Evolutionary conservation across 2,113 vertebrate genomes (phyloP).

Genomic region (Gopherus evgoodei): DNA sequence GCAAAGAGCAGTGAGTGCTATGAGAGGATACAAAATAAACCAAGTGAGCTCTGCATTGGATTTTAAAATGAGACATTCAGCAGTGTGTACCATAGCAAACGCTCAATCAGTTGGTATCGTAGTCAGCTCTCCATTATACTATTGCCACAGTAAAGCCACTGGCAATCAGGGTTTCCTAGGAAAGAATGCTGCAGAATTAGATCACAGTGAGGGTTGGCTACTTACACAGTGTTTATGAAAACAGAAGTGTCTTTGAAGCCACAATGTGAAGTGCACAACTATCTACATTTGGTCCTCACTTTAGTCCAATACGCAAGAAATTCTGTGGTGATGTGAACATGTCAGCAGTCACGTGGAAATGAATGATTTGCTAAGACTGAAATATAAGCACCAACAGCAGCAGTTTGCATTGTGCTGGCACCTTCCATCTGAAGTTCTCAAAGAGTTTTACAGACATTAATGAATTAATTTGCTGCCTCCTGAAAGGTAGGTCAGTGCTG

Average conservation of each 20-base stretch:
- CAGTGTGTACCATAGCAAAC: not conserved
- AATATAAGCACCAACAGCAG: not conserved
- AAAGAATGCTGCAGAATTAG: not conserved
- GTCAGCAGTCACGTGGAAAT: not conserved
- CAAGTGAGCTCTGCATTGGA: not conserved
- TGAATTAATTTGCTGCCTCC: not conserved
- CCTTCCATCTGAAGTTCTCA: not conserved
- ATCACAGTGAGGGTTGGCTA: not conserved
- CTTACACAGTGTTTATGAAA: not conserved
- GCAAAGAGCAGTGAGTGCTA: not conserved
- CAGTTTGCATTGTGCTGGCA: not conserved
- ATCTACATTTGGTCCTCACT: not conserved
- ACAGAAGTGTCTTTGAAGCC: accelerated
- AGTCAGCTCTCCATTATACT: not conserved
- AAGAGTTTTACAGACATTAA: too few species aligned
- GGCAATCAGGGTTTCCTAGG: not conserved
- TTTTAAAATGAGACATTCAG: not conserved
- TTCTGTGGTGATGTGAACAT: not conserved
- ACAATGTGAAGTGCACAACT: not conserved
- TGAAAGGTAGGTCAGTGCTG: not conserved
- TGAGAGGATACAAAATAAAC: not conserved
- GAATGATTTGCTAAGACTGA: not conserved
- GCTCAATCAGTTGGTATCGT: not conserved
- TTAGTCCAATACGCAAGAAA: not conserved
- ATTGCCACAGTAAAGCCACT: not conserved